Conservation (phyloP, 2,797 vertebrate genomes). For the Sylvia borin region DNA sequence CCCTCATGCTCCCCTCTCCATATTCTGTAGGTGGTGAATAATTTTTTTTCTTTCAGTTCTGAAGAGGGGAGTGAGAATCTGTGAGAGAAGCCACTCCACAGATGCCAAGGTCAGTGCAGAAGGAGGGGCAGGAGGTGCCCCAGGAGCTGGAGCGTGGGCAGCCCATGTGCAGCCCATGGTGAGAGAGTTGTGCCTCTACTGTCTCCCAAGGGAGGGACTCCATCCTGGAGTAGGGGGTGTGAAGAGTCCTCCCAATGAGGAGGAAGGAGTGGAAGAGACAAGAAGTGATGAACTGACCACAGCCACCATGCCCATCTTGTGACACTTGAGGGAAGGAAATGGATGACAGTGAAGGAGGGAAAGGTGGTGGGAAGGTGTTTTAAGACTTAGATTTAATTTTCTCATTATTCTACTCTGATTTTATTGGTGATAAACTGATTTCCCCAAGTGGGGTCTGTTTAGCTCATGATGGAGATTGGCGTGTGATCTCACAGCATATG, state of each 20-base stretch:
- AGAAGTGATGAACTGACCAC: not conserved
- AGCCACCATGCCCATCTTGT: not conserved
- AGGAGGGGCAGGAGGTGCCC: not conserved
- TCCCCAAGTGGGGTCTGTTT: not conserved
- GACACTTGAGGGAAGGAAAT: not conserved
- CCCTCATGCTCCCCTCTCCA: not conserved
- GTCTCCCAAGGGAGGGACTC: not conserved
- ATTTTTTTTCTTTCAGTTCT: not conserved
- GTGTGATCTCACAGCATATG: not conserved
- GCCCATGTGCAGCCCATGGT: not conserved
- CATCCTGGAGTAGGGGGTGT: accelerated
- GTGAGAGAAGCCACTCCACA: not conserved
- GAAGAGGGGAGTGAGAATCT: not conserved
- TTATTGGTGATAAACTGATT: not conserved
- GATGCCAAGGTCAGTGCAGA: not conserved
- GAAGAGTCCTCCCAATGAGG: not conserved
- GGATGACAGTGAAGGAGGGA: not conserved
- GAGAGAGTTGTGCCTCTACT: not conserved
- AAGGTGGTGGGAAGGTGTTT: not conserved
- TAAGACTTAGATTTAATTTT: not conserved
- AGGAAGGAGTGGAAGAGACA: not conserved
- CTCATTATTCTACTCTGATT: not conserved
- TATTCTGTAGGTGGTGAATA: not conserved
- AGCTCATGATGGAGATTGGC: accelerated
- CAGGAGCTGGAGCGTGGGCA: not conserved